Base-by-base conservation (phyloP, 2,888 invertebrate genomes). In the Pollenia amentaria region DNA sequence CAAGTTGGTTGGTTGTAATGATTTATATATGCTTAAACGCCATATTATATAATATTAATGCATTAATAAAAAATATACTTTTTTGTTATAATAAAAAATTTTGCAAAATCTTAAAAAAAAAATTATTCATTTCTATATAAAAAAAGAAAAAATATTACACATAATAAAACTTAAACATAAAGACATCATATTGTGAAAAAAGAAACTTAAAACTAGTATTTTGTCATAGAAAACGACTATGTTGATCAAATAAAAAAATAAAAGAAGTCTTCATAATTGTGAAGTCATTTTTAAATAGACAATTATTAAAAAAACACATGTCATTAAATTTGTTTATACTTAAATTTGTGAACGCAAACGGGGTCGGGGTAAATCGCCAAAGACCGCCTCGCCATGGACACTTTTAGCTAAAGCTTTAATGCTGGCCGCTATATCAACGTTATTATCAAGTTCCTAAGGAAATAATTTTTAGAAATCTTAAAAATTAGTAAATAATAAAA, bases 381-480 rank as follows among this genome's bases (percentile, higher is more conserved):
- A 98, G 89, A 97, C 96, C 38, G 96, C 94, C 93, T 98, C 97
- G 86, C 97, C 97, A 93, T 97, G 97, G 86, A 98, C 97, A 90
- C 98, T 98, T 90, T 96, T 96, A 21, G 98, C 98, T 90, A 98
- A 94, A n/a, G 98, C 98, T 93, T 97, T 97, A 92, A 98, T 98
- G 92, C 97, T 97, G 60, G 97, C 98, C 88, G 97, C 97, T 92
- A 98, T 98, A 92, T 97, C 97, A 87, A 95, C 95, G 44, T 96
- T 95, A 90, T 96, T 95, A 91, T 95, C 95, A 92, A 92, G 87
- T 48, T 91, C 94, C 94, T 88, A 92, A 57, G 67, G 83, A 57
- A 70, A 38, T 53, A 16, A 8, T 11, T 14, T 29, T 18, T n/a
- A 67, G 0, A 64, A 8, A 4, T 8, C n/a, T n/a, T n/a, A 60